Percentiles rank a stretch among this genome's conserved stretches.
These are phyloP conservation scores for Trochalopteron elliotii DNA, from an alignment of 2,113 vertebrate genomes.

Conservation along the genomic window DNA sequence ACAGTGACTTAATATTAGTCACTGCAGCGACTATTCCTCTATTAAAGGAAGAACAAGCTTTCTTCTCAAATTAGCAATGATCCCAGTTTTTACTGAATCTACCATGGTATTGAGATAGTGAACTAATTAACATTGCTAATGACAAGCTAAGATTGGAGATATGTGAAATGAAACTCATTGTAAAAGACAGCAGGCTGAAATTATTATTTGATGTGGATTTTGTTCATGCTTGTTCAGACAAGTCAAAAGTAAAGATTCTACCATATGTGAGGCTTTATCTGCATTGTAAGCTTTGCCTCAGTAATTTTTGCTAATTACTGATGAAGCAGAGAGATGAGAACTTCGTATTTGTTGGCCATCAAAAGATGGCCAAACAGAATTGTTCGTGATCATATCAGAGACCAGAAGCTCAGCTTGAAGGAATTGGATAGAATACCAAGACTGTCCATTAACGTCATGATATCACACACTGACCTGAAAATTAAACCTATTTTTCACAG, in stretches of 20 bases:
- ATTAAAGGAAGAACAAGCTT: not conserved
- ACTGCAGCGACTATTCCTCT: not conserved
- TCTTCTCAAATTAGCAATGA: not conserved
- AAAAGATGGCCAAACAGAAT: not conserved
- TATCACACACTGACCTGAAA: not conserved
- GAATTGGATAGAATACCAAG: not conserved
- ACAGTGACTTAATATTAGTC: not conserved
- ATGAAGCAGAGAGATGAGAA: not conserved
- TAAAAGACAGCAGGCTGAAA: slow-evolving; percentile 12
- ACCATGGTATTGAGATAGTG: not conserved
- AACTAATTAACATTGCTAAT: slow-evolving; percentile 35
- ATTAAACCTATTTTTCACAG: not conserved
- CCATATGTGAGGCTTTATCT: not conserved
- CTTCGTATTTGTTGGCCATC: not conserved
- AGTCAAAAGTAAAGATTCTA: not conserved
- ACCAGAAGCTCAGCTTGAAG: not conserved
- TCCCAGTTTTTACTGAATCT: not conserved
- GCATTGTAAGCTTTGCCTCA: not conserved
- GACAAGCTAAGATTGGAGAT: not conserved
- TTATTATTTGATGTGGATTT: slow-evolving; percentile 28
- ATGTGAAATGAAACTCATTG: not conserved
- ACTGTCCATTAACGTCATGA: not conserved
- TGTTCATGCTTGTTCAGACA: slow-evolving; percentile 36
- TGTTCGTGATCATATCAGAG: not conserved
- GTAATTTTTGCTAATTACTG: not conserved